Evolutionary conservation across 1,140 invertebrate genomes (phyloP).

Genomic region (Samia ricini): DNA sequence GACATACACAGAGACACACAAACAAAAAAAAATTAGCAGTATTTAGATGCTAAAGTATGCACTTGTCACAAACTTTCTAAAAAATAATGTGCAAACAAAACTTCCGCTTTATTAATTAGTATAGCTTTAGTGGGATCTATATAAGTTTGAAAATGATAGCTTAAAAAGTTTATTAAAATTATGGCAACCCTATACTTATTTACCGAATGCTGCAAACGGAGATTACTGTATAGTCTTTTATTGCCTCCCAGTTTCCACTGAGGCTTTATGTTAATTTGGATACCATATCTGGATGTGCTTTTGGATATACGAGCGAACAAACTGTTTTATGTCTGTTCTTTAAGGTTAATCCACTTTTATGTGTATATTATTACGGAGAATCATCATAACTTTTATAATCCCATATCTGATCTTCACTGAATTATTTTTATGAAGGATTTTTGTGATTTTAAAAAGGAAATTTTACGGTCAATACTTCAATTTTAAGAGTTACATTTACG

Average conservation of each 20-base stretch:
- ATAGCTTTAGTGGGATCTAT: too few relatives aligned
- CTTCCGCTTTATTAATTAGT: too few relatives aligned
- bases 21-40: too few relatives aligned
- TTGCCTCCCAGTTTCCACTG: constrained; percentile 28
- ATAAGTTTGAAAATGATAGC: too few relatives aligned
- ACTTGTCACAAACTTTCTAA: too few relatives aligned
- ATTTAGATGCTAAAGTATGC: too few relatives aligned
- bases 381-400: background rate
- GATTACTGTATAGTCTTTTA: constrained; percentile 32
- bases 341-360: background rate
- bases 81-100: too few relatives aligned
- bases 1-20: too few relatives aligned
- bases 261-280: constrained; percentile 46
- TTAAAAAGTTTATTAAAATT: too few relatives aligned
- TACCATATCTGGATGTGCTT: constrained; percentile 39
- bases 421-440: background rate
- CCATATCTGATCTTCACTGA: background rate
- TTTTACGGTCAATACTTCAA: too few relatives aligned
- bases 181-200: constrained; percentile 32
- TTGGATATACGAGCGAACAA: constrained; percentile 17
- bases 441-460: too few relatives aligned
- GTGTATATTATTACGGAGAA: background rate
- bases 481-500: too few relatives aligned
- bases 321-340: background rate
- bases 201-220: constrained; percentile 33